Base-by-base conservation (phyloP, 2,888 invertebrate species). In the Apotomis capreana region DNA sequence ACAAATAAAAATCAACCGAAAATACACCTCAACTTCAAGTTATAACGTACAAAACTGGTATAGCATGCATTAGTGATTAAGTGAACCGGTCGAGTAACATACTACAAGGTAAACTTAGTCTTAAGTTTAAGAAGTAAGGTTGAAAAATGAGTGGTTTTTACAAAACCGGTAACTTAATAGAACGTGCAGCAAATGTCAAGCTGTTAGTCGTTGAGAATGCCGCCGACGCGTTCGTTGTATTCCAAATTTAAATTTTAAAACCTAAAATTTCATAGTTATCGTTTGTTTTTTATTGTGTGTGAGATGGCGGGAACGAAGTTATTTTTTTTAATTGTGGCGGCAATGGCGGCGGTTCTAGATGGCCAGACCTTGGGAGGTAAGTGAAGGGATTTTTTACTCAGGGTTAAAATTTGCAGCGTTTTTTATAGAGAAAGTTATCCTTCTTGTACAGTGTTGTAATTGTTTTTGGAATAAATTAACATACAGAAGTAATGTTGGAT, bases 361-460 rank as follows among this genome's bases (percentile, higher is more conserved):
- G 90, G 88, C 68, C 90, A 91, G 80, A 89, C 89, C 87, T 89
- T 90, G 89, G 84, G 86, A 69, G 92, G 91, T 91, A 76, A 92
- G 92, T 91, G 90, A 92, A 91, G 91, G 91, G 90, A 68, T 80
- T 80, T 82, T 84, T 83, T 84, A 64, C 10, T 57, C 65, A 65
- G 65, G 65, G 65, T 65, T 65, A 57, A 36, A 49, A 26, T 46
- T 46, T 54, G 54, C 64, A 64, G 44, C 55, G 26, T 44, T 54
- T 54, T 64, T 15, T 13, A n/a, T 36, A 10, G 12, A 9, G 55
- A 65, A 65, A 63, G 62, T 8, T 10, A 40, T 40, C 6, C 5
- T 40, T 6, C 9, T 51, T 36, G 10, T 6, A 13, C 36, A 62
- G n/a, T 62, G n/a, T 9, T 46, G 8, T 36, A 49, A 12, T 62